Conservation (phyloP, 2,888 invertebrate genomes). For the Tuta absoluta region DNA sequence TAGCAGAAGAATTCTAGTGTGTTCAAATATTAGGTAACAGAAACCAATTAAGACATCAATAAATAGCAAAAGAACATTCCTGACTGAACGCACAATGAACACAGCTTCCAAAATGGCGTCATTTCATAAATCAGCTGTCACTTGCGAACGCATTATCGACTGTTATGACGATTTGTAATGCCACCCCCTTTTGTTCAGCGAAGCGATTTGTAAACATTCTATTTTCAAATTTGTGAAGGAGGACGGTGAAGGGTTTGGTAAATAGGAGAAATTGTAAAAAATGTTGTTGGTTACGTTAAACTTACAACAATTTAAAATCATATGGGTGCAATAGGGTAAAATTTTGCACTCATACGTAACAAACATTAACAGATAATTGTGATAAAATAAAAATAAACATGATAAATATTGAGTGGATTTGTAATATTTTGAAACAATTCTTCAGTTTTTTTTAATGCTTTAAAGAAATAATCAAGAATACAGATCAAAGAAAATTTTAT, state of each 20-base stretch:
- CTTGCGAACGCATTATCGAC: slow-evolving; percentile 49
- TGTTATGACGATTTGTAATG: slow-evolving; percentile 61
- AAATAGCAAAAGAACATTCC: slow-evolving; percentile 32
- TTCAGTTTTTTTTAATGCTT: neutral
- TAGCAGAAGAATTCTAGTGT: neutral
- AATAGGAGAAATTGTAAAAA: neutral
- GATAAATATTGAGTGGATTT: too few species aligned
- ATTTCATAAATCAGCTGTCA: slow-evolving; percentile 53
- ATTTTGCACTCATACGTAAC: too few species aligned
- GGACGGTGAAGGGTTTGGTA: neutral
- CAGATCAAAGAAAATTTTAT: neutral
- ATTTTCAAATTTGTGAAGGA: slow-evolving; percentile 42
- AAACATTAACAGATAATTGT: too few species aligned
- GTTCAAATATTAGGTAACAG: neutral
- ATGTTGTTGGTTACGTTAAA: too few species aligned
- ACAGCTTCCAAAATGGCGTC: slow-evolving; percentile 34
- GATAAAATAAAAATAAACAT: too few species aligned
- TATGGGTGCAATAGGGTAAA: too few species aligned
- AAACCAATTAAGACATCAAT: slow-evolving; percentile 32
- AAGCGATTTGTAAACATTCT: slow-evolving; percentile 49
- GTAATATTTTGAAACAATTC: too few species aligned
- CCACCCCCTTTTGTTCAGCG: slow-evolving; percentile 47
- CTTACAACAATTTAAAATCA: too few species aligned
- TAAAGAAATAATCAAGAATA: neutral
- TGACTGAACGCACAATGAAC: slow-evolving; percentile 31